Evolutionary conservation across 2,888 invertebrate species (phyloP), one percentile per base, ranked within the genome.

Genomic region (Drosophila cognata): DNA sequence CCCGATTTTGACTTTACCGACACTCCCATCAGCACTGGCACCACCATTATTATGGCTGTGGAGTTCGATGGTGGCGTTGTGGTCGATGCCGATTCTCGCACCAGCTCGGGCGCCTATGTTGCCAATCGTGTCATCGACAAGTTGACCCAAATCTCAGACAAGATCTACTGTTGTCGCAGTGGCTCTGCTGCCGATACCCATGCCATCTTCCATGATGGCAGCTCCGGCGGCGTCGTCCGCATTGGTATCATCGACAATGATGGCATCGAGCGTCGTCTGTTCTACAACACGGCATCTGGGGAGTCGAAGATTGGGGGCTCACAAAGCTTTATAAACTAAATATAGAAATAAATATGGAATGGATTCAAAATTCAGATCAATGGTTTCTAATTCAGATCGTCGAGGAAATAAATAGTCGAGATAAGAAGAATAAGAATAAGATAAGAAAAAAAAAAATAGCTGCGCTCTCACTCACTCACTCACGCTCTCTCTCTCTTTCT

Each of bases 111-210:
- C 93, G 95, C 97, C 0, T 99, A 98, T 93, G 97, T 99, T 81
- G 97, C 98, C 33, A 99, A 99, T 93, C 96, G 99, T 91, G 98
- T 98, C 35, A 97, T 99, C 0, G 99, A 99, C 94, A 99, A 99
- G 93, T 94, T 99, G 81, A 99, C 99, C 0, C 96, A 95, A 92
- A 96, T 99, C 66, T 98, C 98, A 0, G 98, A 99, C 90, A 95
- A 96, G 80, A 98, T 99, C 88, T 99, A 98, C 93, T 99, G 98
- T 93, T 99, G 99, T 92, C 97, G 99, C 56, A 99, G 99, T 61
- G 99, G 99, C 1, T 97, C 98, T 4, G 97, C 99, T 18, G 99
- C 99, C 18, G 99, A 99, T 93, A 99, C 99, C 1, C 99, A 99
- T 91, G 99, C 99, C 7, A 98, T 99, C 94, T 94, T 95, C 64